phyloP scores from a whole-genome alignment of 2,888 invertebrate genomes.

The Dynastes hyllus region DNA sequence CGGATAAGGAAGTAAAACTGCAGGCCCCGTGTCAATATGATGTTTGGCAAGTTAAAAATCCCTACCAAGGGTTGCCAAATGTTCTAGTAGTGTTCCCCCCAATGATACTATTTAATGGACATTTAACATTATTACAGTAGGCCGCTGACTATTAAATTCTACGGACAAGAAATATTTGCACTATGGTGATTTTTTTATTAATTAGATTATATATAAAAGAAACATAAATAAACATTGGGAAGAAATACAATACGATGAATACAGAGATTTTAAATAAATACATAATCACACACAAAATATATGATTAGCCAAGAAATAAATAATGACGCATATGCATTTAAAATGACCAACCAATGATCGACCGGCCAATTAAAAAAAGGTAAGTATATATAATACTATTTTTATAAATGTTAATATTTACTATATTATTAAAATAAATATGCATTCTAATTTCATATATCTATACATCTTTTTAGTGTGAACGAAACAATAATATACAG shows the following conservation, averaged over 20 bases:
- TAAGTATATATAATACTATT: constrained; percentile 55
- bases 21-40: too few species aligned
- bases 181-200: constrained; percentile 46
- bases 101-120: too few species aligned
- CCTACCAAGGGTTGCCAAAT: too few species aligned
- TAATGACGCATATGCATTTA: constrained; percentile 46
- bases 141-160: background rate
- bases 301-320: constrained; percentile 46
- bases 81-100: too few species aligned
- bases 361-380: constrained; percentile 38
- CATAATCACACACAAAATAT: constrained; percentile 43
- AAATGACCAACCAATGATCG: constrained; percentile 23
- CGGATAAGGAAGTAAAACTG: too few species aligned
- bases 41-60: too few species aligned
- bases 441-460: constrained; percentile 50
- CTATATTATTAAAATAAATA: constrained; percentile 55
- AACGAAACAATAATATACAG: constrained; percentile 45
- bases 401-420: constrained; percentile 56
- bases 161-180: background rate
- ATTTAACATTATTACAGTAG: too few species aligned
- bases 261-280: constrained; percentile 47
- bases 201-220: constrained; percentile 46
- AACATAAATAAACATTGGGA: constrained; percentile 48
- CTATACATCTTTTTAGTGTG: constrained; percentile 47
- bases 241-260: constrained; percentile 47